Evolutionary conservation across 2,113 vertebrate genomes (phyloP).

Genomic region (Rhinoptilus africanus): DNA sequence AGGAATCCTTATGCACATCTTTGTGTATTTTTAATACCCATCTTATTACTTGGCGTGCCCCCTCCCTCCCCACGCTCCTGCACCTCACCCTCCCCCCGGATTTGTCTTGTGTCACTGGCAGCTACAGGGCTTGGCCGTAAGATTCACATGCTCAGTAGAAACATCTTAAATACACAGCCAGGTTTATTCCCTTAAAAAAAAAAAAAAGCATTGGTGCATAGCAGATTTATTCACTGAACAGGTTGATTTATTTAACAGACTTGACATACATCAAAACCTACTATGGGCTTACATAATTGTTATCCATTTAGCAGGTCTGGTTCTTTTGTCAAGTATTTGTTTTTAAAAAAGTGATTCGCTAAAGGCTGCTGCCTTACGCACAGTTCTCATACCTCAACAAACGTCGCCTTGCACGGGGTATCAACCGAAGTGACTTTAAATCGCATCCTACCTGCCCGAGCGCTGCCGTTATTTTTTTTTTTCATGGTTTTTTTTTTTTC

Average conservation of each 20-base stretch:
- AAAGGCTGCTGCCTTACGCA: conserved; percentile 32
- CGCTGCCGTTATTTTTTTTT: background rate
- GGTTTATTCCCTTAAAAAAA: background rate
- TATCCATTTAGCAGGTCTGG: conserved; percentile 63
- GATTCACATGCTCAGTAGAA: background rate
- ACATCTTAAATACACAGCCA: background rate
- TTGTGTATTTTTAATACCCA: conserved; percentile 44
- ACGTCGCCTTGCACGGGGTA: conserved; percentile 6
- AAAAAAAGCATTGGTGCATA: conserved; percentile 57
- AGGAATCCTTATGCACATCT: conserved; percentile 39
- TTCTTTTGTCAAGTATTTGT: conserved; percentile 76
- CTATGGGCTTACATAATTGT: conserved; percentile 73
- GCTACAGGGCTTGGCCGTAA: background rate
- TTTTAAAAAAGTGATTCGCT: conserved; percentile 64
- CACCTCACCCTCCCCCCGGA: background rate
- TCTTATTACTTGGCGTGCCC: background rate
- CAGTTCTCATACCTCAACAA: conserved; percentile 26
- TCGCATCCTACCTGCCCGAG: background rate
- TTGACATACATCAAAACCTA: conserved; percentile 69
- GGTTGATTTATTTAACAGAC: conserved; percentile 74
- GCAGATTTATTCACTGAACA: conserved; percentile 74
- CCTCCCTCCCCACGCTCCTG: background rate
- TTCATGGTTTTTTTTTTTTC: background rate
- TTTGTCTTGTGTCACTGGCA: background rate
- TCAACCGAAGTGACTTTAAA: conserved; percentile 46